A percentile compares a stretch with the other conserved stretches of the same genome.
phyloP scores from a whole-genome alignment of 2,888 invertebrate genomes.

The Zeuzera pyrina region DNA sequence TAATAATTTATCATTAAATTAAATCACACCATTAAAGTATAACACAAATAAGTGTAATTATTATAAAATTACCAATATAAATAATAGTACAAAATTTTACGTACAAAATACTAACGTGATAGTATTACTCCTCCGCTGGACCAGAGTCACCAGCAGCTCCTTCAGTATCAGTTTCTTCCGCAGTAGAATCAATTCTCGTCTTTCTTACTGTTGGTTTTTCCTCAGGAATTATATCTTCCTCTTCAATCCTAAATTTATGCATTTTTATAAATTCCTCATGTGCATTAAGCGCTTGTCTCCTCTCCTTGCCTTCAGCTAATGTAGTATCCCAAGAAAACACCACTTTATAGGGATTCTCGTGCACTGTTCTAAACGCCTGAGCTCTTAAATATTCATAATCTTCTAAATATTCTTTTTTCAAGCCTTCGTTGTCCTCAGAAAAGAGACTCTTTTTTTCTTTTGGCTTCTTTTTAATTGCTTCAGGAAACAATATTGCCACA shows the following conservation, averaged over 20 bases:
- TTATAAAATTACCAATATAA: no score
- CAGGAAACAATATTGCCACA: constrained; percentile 75
- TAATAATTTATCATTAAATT: no score
- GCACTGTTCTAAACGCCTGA: constrained; percentile 46
- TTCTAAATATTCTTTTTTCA: constrained; percentile 45
- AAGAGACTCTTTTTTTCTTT: constrained; percentile 54
- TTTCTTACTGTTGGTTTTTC: no score
- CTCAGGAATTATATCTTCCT: no score
- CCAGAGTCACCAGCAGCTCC: constrained; percentile 1
- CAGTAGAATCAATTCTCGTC: constrained; percentile 1
- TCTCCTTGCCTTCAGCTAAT: constrained; percentile 61
- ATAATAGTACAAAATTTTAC: no score
- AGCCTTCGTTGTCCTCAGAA: constrained; percentile 44
- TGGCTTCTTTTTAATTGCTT: constrained; percentile 65
- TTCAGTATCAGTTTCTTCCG: constrained; percentile 1
- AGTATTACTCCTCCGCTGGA: no score
- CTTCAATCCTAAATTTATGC: constrained; percentile 41
- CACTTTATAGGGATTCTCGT: constrained; percentile 57
- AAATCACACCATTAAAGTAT: no score
- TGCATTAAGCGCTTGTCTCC: constrained; percentile 58
- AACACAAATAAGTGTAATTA: no score
- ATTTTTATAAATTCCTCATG: constrained; percentile 40
- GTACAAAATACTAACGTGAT: no score
- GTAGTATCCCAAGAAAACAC: constrained; percentile 72
- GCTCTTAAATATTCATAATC: constrained; percentile 41